Evolutionary conservation across 2,888 invertebrate genomes (phyloP).

Genomic region (Pseudococcus viburni): DNA sequence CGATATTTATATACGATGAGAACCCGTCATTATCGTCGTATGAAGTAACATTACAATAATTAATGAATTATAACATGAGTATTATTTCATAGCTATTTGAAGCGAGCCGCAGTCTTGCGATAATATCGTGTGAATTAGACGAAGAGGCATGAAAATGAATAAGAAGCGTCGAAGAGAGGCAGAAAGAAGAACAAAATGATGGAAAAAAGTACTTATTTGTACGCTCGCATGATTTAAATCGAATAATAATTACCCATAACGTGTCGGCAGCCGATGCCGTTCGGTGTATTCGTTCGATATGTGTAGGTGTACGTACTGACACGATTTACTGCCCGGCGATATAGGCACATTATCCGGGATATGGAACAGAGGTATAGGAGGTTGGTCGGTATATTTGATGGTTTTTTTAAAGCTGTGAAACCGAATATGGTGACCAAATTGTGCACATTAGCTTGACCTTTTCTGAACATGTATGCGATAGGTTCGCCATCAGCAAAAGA

Average conservation of each 20-base stretch:
- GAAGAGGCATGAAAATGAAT: neutral
- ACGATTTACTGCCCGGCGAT: neutral
- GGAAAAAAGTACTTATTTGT: neutral
- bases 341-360: neutral
- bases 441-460: conserved; percentile 20
- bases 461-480: neutral
- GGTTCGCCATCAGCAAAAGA: too few relatives aligned
- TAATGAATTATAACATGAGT: conserved; percentile 25
- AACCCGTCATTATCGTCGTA: conserved; percentile 10
- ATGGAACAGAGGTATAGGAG: neutral
- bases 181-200: neutral
- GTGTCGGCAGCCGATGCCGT: neutral
- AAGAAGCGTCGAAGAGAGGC: neutral
- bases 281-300: neutral
- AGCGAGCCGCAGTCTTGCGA: neutral
- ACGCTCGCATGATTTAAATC: conserved; percentile 5
- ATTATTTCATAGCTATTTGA: neutral
- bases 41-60: neutral
- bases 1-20: neutral
- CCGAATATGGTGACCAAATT: neutral
- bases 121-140: conserved; percentile 2
- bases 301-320: neutral
- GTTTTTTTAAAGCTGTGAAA: neutral
- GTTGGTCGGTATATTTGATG: neutral
- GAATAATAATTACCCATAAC: conserved; percentile 21